These are phyloP conservation scores for Tragelaphus scriptus DNA, from an alignment of 2,113 vertebrate species.

Conservation along the genomic window DNA sequence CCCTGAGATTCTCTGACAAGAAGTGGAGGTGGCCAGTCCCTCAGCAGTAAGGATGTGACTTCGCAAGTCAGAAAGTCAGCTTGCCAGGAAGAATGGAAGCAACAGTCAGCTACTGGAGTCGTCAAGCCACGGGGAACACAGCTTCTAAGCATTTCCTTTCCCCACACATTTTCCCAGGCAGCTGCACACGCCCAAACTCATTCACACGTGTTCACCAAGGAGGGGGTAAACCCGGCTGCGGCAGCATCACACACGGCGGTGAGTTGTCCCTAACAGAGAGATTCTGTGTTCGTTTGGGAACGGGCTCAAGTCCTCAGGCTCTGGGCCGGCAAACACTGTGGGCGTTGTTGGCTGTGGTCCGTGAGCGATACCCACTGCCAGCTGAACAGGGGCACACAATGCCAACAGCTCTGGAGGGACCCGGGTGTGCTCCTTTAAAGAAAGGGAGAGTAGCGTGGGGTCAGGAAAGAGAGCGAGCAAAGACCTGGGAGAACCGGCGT, in stretches of 20 bases:
- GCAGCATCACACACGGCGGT: slow-evolving; percentile 60
- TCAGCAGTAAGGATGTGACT: neutral
- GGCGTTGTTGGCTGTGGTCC: slow-evolving; percentile 71
- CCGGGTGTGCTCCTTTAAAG: neutral
- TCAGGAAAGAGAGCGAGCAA: neutral
- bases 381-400: slow-evolving; percentile 59
- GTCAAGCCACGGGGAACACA: neutral
- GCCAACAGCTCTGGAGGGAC: slow-evolving; percentile 49
- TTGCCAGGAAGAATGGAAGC: slow-evolving; percentile 15
- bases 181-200: neutral
- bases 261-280: slow-evolving; percentile 62
- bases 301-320: slow-evolving; percentile 60
- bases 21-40: accelerated
- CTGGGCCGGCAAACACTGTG: slow-evolving; percentile 74
- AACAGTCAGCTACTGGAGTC: neutral
- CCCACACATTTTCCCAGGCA: neutral
- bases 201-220: neutral
- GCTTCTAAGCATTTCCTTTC: slow-evolving; percentile 52
- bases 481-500: accelerated
- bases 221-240: slow-evolving; percentile 64
- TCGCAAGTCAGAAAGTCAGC: neutral
- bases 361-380: slow-evolving; percentile 59
- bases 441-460: neutral
- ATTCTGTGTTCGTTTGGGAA: slow-evolving; percentile 59
- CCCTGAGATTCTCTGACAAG: neutral